phyloP scores from a whole-genome alignment of 2,888 invertebrate genomes.

The Hecatera dysodea region DNA sequence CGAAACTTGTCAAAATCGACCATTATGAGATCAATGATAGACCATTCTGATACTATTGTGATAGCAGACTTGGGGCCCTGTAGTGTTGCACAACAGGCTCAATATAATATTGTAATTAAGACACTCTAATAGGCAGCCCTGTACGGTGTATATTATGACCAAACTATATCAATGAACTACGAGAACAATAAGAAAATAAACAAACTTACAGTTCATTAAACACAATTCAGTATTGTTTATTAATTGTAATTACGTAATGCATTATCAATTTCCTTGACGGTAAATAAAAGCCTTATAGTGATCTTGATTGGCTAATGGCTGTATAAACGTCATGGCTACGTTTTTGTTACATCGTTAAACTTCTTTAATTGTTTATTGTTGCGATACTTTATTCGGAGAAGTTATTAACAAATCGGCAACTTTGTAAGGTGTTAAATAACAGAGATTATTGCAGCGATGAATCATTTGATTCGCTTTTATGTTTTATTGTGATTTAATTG shows the following conservation, averaged over 20 bases:
- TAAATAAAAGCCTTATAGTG: slow-evolving; percentile 17
- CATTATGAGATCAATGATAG: too few species aligned
- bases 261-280: slow-evolving; percentile 38
- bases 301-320: slow-evolving; percentile 18
- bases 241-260: slow-evolving; percentile 2
- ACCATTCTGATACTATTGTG: too few species aligned
- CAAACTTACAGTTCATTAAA: neutral
- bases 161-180: neutral
- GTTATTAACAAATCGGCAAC: slow-evolving; percentile 39
- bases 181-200: neutral
- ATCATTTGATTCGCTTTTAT: slow-evolving; percentile 36
- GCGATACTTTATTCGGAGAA: slow-evolving; percentile 43
- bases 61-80: too few species aligned
- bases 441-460: slow-evolving; percentile 34
- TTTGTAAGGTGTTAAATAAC: slow-evolving; percentile 44
- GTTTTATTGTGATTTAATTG: slow-evolving; percentile 16
- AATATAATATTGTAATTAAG: too few species aligned
- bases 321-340: slow-evolving; percentile 10
- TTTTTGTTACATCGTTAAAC: slow-evolving; percentile 31
- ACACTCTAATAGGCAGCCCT: too few species aligned
- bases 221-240: neutral
- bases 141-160: neutral
- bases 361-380: slow-evolving; percentile 48
- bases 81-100: too few species aligned
- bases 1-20: too few species aligned